These are phyloP conservation scores for Coptodon rendalli DNA, from an alignment of 2,113 vertebrate species.

Conservation along the genomic window DNA sequence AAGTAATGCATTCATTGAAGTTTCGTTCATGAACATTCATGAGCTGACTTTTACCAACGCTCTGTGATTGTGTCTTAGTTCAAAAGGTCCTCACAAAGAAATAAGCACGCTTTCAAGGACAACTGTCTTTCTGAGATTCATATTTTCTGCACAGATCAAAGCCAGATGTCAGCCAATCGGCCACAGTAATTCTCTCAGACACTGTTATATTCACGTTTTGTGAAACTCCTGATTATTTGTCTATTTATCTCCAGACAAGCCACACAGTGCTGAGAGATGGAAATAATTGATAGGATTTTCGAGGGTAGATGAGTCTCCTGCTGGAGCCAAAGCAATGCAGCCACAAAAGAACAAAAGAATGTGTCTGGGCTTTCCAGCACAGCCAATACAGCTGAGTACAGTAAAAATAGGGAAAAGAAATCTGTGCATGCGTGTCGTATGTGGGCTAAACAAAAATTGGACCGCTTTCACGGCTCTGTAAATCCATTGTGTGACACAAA, in stretches of 20 bases:
- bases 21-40: not conserved
- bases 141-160: not conserved
- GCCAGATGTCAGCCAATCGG: conserved; percentile 8
- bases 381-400: conserved; percentile 26
- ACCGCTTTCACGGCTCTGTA: not conserved
- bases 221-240: not conserved
- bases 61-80: not conserved
- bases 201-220: not conserved
- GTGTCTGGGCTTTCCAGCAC: conserved; percentile 8
- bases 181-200: not conserved
- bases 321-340: conserved; percentile 7
- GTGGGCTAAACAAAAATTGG: not conserved
- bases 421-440: not conserved
- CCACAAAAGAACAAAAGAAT: conserved; percentile 27
- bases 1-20: not conserved
- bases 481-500: not conserved
- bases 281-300: not conserved
- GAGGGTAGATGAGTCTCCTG: not conserved
- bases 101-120: not conserved
- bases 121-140: not conserved
- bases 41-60: not conserved
- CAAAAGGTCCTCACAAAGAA: not conserved
- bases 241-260: not conserved
- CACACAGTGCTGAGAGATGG: not conserved
- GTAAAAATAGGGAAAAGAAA: not conserved